Conservation (phyloP, 2,113 vertebrate species). For the Plotosus lineatus region DNA sequence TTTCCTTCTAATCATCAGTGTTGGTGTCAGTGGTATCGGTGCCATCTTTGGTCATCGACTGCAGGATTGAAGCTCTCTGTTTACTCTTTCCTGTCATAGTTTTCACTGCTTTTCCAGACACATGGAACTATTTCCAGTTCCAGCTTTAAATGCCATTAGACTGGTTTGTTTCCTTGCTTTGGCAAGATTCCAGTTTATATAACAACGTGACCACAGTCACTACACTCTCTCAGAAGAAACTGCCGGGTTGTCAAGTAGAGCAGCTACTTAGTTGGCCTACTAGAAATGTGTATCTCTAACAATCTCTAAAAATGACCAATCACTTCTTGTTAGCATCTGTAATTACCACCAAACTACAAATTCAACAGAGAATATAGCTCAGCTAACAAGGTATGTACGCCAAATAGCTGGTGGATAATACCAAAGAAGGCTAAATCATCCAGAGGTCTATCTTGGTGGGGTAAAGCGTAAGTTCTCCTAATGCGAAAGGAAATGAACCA, state of each 20-base stretch:
- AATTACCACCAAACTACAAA: background rate
- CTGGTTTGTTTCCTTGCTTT: background rate
- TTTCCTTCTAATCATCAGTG: background rate
- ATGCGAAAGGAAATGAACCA: background rate
- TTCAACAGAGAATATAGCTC: background rate
- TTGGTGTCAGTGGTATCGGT: background rate
- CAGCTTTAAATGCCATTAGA: background rate
- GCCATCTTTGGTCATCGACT: background rate
- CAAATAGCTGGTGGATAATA: background rate
- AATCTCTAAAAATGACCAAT: background rate
- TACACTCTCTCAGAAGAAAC: conserved; percentile 19
- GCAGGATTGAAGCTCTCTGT: background rate
- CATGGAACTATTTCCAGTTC: background rate
- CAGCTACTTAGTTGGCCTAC: background rate
- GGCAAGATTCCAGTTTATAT: conserved; percentile 22
- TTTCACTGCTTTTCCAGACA: background rate
- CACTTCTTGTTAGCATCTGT: background rate
- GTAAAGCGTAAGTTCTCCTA: background rate
- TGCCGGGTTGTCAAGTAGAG: background rate
- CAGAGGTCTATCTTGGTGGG: background rate
- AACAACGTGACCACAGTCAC: conserved; percentile 10
- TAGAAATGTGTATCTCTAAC: background rate
- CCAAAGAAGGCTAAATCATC: background rate
- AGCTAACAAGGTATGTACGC: background rate
- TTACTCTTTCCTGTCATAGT: background rate